Evolutionary conservation across 2,113 vertebrate genomes (phyloP).

Genomic region (Corynorhinus townsendii): DNA sequence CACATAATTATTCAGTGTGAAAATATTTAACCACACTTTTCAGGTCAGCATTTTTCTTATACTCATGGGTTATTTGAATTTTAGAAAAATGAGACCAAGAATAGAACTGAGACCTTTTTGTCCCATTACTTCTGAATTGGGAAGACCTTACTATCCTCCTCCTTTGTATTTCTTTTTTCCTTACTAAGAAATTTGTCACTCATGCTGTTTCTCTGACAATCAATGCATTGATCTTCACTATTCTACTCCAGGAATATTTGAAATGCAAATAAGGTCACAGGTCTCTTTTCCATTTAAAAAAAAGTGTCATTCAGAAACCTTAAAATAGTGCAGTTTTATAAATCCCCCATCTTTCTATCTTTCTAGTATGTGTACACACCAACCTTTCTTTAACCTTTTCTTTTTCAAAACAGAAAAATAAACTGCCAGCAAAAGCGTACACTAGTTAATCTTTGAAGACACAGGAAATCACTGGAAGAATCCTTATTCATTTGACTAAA

Average conservation of each 20-base stretch:
- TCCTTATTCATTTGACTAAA: conserved; percentile 58
- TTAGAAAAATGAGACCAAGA: conserved; percentile 40
- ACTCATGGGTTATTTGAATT: conserved; percentile 33
- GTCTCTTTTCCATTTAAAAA: conserved; percentile 70
- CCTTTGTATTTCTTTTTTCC: conserved; percentile 57
- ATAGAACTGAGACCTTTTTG: conserved; percentile 36
- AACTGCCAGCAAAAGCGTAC: conserved; percentile 9
- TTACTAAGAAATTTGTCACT: conserved; percentile 68
- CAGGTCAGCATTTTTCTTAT: conserved; percentile 43
- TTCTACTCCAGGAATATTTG: conserved; percentile 68
- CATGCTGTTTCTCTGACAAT: conserved; percentile 70
- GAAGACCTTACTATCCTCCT: neutral
- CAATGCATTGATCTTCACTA: conserved; percentile 75
- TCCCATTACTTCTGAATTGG: conserved; percentile 5
- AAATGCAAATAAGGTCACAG: conserved; percentile 75
- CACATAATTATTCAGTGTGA: conserved; percentile 6
- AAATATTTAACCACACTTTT: conserved; percentile 20
- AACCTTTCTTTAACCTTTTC: conserved; percentile 28
- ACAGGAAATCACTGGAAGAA: conserved; percentile 49
- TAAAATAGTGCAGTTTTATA: conserved; percentile 43
- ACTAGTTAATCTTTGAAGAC: conserved; percentile 43
- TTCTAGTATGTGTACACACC: conserved; percentile 1
- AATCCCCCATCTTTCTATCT: conserved; percentile 54
- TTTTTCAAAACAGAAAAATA: conserved; percentile 52
- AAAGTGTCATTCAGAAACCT: conserved; percentile 55